Base-by-base conservation (phyloP, 1,140 invertebrate genomes). In the Ostrea denselamellosa region DNA sequence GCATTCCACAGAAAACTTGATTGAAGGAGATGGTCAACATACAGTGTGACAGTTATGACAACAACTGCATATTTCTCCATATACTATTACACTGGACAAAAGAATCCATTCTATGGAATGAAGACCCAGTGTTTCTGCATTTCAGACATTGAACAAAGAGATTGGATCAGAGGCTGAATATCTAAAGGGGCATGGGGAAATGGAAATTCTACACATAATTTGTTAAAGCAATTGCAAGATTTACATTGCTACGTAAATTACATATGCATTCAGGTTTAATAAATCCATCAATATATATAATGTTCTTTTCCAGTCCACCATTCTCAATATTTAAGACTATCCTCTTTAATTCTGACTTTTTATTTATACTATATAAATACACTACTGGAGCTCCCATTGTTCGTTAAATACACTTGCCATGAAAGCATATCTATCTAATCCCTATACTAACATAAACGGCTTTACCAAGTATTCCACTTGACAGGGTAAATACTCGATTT, bases 391-490 rank as follows among this genome's bases (percentile, higher is more conserved):
- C 68, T 77, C 68, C 68, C 25, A 77, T 77, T 34, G 68, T 77
- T 77, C 28, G 25, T 22, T 77, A 77, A 77, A 77, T 77, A 77
- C 68, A 77, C 68, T 25, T 28, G 68, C 68, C 68, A 77, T 77
- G 68, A 77, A 77, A 77, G 68, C 68, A 77, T 77, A 77, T 77
- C 68, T 28, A 28, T 77, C 22, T 77, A 77, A 77, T 77, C 68
- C 68, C 17, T 28, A 77, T 34, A 77, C 68, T 34, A 77, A 77
- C 68, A 77, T 8, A 77, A 77, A 77, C 25, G 28, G 68, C 68
- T 77, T 68, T 28, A 77, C 8, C 25, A 14, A 25, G 12, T 77
- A 77, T 77, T 25, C 68, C 68, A 28, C 68, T 77, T 77, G 68
- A 77, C 68, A 77, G 28, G 68, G 68, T 77, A 77, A 77, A 77